Evolutionary conservation across 2,888 invertebrate genomes (phyloP).

Genomic region (Adelognathus sp.): DNA sequence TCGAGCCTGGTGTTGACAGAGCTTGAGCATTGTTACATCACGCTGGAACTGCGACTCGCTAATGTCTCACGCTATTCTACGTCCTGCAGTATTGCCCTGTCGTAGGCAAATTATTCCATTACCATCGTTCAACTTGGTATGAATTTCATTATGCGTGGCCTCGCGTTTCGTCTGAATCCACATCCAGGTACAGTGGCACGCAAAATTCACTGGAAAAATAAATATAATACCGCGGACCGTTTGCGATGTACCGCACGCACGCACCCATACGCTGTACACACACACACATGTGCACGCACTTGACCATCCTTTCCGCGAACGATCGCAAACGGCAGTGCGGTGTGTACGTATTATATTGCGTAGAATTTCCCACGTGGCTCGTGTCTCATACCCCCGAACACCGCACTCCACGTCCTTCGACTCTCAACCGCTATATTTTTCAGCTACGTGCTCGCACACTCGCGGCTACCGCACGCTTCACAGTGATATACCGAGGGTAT

Average conservation of each 20-base stretch:
- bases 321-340: constrained; percentile 27
- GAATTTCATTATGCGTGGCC: constrained; percentile 43
- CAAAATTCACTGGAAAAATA: constrained; percentile 10
- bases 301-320: constrained; percentile 50
- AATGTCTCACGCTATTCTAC: neutral
- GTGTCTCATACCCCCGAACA: constrained; percentile 28
- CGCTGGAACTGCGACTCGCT: neutral
- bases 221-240: constrained; percentile 13
- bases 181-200: neutral
- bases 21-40: neutral
- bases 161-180: neutral
- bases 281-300: too few species aligned
- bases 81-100: neutral
- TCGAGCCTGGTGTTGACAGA: neutral
- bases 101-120: neutral
- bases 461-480: constrained; percentile 24
- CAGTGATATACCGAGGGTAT: constrained; percentile 31
- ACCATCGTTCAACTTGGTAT: constrained; percentile 9
- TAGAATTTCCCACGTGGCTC: constrained; percentile 62
- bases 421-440: constrained; percentile 40
- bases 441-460: constrained; percentile 26
- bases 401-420: neutral
- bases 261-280: too few species aligned
- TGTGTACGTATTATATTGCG: constrained; percentile 49
- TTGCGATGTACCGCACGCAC: constrained; percentile 30